Evolutionary conservation across 2,888 invertebrate genomes (phyloP), one percentile per base, ranked within the genome.

Genomic region (Acanthosepion lycidas): DNA sequence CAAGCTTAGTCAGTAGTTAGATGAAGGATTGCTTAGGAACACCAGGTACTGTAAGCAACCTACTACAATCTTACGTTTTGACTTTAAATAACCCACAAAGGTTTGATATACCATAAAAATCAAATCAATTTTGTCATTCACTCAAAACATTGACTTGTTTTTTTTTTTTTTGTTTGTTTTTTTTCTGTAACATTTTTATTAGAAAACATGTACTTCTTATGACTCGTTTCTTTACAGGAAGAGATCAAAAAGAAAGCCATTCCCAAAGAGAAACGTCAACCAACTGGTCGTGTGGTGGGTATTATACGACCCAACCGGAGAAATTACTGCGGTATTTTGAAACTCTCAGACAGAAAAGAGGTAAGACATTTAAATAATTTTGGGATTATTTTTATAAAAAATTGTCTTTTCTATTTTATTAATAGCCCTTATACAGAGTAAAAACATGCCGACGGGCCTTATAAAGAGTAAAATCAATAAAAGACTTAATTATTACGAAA

Each of bases 251-350:
- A 96, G 95, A 96, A 96, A 94, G 96, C 95, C 95, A 96, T 96
- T 20, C 96, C 97, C 20, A 96, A 96, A 95, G 96, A 96, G 49
- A 95, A 96, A 53, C 95, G 97, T 64, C 96, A 97, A 94, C 97
- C 98, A 4, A 99, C 99, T 0, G 99, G 98, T 0, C 98, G 98
- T 96, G 98, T 99, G 94, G 99, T 99, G n/a, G 99, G 99, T 2
- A 99, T 99, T 95, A 98, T 99, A 95, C 98, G 99, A 95, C 98
- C 99, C 95, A 99, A 99, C 97, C 99, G 99, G 99, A 98, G 99
- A 91, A 99, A 99, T 97, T 99, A 99, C 97, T 99, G 99, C 97
- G 99, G 99, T 28, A 99, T 99, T 96, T 97, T 99, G 94, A 98
- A 99, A 97, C 98, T 98, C 0, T 98, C 98, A 97, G 98, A 98